These are phyloP conservation scores for Myotis myotis DNA, from an alignment of 2,797 vertebrate species.

Conservation along the genomic window DNA sequence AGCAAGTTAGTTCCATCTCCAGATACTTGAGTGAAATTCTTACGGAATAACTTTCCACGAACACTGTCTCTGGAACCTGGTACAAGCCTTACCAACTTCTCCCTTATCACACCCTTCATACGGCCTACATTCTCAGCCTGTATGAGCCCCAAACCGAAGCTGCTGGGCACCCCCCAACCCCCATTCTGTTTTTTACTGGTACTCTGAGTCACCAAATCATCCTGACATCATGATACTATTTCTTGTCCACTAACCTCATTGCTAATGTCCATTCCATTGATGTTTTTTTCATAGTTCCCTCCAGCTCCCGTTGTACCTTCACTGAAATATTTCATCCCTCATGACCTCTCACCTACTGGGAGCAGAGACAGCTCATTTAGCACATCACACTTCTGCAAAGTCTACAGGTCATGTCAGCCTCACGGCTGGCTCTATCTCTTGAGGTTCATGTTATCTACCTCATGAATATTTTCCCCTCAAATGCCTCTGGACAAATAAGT, in stretches of 20 bases:
- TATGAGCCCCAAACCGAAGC: background rate
- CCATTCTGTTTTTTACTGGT: background rate
- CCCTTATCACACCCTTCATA: background rate
- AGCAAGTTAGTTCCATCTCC: slow-evolving; percentile 4
- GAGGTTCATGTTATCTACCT: background rate
- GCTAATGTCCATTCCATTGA: background rate
- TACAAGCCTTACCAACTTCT: background rate
- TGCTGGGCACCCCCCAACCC: too few species aligned
- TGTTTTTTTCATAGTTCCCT: background rate
- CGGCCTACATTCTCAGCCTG: background rate
- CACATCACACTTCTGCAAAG: background rate
- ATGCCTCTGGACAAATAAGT: background rate
- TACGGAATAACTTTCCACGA: background rate
- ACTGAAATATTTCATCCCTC: background rate
- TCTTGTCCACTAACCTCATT: background rate
- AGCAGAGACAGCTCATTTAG: background rate
- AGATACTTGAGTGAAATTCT: slow-evolving; percentile 10
- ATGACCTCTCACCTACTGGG: background rate
- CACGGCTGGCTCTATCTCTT: background rate
- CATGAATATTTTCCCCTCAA: background rate
- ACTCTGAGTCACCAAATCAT: background rate
- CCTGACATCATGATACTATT: background rate
- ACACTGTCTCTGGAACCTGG: background rate
- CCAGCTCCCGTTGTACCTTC: background rate
- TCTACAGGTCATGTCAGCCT: background rate